Percentiles rank a stretch among this genome's conserved stretches.
These are phyloP conservation scores for Graphium colonna DNA, from an alignment of 2,888 invertebrate genomes.

Conservation along the genomic window DNA sequence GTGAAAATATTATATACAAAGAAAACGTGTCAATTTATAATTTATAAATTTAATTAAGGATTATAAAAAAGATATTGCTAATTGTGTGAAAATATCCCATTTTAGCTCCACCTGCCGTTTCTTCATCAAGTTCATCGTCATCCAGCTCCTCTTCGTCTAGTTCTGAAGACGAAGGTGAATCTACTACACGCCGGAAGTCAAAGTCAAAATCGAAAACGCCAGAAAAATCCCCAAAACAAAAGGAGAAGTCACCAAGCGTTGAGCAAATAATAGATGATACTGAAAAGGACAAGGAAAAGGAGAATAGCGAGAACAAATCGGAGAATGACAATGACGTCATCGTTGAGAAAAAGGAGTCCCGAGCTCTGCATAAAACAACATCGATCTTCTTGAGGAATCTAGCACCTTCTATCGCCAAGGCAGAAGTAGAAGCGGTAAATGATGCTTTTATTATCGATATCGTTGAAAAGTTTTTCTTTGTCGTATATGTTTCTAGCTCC, in stretches of 20 bases:
- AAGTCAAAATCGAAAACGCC: constrained; percentile 59
- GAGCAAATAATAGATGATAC: constrained; percentile 43
- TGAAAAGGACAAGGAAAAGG: constrained; percentile 52
- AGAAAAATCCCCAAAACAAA: constrained; percentile 56
- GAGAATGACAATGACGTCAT: constrained; percentile 73
- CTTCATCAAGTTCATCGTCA: constrained; percentile 73
- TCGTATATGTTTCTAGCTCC: no score
- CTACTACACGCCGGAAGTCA: constrained; percentile 55
- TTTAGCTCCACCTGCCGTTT: constrained; percentile 71
- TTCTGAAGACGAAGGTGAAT: constrained; percentile 72
- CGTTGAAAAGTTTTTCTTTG: no score
- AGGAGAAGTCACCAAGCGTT: constrained; percentile 54
- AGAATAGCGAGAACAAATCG: constrained; percentile 67
- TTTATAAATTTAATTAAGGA: no score
- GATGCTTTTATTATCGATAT: not conserved
- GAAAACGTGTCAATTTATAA: no score
- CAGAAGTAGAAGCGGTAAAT: constrained; percentile 96
- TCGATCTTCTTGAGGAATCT: constrained; percentile 98
- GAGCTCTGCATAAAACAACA: constrained; percentile 95
- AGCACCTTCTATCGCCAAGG: constrained; percentile 96
- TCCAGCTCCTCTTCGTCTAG: constrained; percentile 76
- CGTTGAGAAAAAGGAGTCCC: constrained; percentile 74
- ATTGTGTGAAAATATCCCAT: no score
- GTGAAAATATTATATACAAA: no score
- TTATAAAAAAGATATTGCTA: no score